phyloP scores from a whole-genome alignment of 2,113 vertebrate species.

The Campylorhamphus procurvoides region DNA sequence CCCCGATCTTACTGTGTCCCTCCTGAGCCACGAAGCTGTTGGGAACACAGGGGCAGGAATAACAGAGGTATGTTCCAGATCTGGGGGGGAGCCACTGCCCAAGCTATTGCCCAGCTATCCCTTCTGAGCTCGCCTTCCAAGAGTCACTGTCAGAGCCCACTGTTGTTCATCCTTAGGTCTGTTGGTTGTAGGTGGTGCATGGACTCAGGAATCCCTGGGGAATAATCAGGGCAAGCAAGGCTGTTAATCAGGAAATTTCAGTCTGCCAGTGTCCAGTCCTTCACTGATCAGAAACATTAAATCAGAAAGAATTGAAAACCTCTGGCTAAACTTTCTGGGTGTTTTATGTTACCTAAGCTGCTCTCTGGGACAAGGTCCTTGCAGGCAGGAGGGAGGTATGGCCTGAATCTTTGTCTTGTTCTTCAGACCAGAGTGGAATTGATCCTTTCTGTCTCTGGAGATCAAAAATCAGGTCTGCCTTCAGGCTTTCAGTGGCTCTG shows the following conservation, averaged over 20 bases:
- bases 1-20: neutral
- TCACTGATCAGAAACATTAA: neutral
- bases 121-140: neutral
- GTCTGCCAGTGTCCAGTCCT: neutral
- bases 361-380: neutral
- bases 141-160: neutral
- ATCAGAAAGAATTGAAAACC: neutral
- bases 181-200: neutral
- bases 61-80: neutral
- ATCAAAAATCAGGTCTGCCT: neutral
- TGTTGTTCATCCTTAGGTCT: neutral
- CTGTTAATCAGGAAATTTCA: neutral
- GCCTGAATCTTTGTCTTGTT: neutral
- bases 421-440: neutral
- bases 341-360: neutral
- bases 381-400: neutral
- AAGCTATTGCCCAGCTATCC: neutral
- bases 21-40: neutral
- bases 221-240: neutral
- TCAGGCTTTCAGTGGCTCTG: neutral
- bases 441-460: neutral
- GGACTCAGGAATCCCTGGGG: neutral
- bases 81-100: neutral
- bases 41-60: neutral
- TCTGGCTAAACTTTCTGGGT: neutral